Conservation (phyloP, 1,140 invertebrate genomes). For the Papilio xuthus region DNA sequence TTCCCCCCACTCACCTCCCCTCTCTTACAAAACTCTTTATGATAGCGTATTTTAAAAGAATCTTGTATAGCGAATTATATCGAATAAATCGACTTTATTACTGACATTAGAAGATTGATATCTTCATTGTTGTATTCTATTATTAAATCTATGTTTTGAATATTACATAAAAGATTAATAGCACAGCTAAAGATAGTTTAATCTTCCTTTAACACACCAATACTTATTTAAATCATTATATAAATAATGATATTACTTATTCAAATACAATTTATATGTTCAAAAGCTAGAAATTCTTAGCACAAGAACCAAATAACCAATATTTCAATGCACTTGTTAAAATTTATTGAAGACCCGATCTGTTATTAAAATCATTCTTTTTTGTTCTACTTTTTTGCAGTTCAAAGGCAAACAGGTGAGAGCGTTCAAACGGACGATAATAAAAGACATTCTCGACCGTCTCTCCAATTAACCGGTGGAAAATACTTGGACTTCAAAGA, state of each 20-base stretch:
- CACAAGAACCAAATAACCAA: background rate
- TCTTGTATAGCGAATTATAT: background rate
- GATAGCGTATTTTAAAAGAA: conserved; percentile 73
- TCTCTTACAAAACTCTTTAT: conserved; percentile 66
- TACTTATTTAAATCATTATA: background rate
- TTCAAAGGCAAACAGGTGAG: conserved; percentile 28
- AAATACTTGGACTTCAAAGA: conserved; percentile 26
- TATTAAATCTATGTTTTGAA: too few relatives aligned
- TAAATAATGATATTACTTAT: too few relatives aligned
- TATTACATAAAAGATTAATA: background rate
- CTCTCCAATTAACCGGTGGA: conserved; percentile 35
- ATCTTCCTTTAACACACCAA: background rate
- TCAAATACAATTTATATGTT: background rate
- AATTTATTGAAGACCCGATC: background rate
- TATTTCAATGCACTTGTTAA: background rate
- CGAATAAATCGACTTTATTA: conserved; percentile 58
- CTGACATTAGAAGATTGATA: conserved; percentile 39
- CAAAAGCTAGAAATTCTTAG: background rate
- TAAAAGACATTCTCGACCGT: conserved; percentile 33
- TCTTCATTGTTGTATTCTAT: too few relatives aligned
- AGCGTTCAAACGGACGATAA: conserved; percentile 26
- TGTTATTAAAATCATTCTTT: conserved; percentile 21
- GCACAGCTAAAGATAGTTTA: background rate
- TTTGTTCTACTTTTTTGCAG: conserved; percentile 24
- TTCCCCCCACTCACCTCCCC: conserved; percentile 49